Evolutionary conservation across 2,797 vertebrate genomes (phyloP), one percentile per base, ranked within the genome.

Genomic region (Lacerta bilineata): DNA sequence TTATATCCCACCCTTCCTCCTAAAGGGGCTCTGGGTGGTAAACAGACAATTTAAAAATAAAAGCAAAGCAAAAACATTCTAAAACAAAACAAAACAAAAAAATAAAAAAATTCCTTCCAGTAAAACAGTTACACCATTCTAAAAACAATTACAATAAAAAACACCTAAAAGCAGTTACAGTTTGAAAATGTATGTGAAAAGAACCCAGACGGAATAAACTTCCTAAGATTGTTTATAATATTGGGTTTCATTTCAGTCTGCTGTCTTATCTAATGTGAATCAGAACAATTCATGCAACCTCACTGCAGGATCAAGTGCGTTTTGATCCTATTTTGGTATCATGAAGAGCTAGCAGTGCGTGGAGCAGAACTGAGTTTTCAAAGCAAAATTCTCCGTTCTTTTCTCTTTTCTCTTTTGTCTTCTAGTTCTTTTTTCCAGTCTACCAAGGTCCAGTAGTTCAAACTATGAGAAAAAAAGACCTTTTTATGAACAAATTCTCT

Each of bases 381-480:
- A 94, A 94, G 94, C 93, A 94, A 92, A 96, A 95, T 95, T 95
- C 92, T 97, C 66, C 96, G 95, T 18, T 90, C 88, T 95, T 95
- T 64, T 64, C 20, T 90, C 88, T 95, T 95, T 64, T 64, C 61
- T 88, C 92, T 93, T 93, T 93, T 95, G 91, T 90, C 88, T 33
- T 59, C 27, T 83, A 92, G 90, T 95, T 92, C 92, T 94, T 96
- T 90, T 95, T 86, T 92, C 90, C 93, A 91, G 95, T 96, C 97
- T 97, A 96, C 97, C 96, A 97, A 97, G 97, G 97, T 97, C 97
- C 97, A 97, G 96, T 95, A 95, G 96, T 97, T 97, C 96, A 96
- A 96, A 97, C 97, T 96, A 92, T 97, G 96, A 97, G 97, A 46
- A 91, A 96, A 96, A 96, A 95, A 97, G 96, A 96, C 95, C 95